Percentiles rank a stretch among this genome's conserved stretches.
Conservation (phyloP, 2,888 invertebrate genomes). For the Acleris literana region DNA sequence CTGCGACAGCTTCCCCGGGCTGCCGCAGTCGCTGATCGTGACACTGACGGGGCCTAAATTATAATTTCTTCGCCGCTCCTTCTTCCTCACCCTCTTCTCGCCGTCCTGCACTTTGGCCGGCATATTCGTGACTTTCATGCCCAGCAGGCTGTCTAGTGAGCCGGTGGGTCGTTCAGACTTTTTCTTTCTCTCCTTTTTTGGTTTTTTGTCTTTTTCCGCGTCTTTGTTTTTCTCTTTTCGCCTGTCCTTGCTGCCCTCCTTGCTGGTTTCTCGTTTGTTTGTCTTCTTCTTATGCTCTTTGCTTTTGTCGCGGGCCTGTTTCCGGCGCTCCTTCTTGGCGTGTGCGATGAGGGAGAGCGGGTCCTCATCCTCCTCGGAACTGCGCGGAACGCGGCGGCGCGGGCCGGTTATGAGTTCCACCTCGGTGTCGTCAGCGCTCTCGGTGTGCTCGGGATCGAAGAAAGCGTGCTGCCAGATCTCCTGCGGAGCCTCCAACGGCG, state of each 20-base stretch:
- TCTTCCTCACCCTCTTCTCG: constrained; percentile 34
- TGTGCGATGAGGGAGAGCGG: constrained; percentile 62
- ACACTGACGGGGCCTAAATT: constrained; percentile 34
- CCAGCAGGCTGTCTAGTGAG: constrained; percentile 59
- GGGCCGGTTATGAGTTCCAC: constrained; percentile 41
- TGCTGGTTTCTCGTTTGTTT: constrained; percentile 34
- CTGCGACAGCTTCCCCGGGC: constrained; percentile 59
- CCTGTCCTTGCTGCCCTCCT: constrained; percentile 33
- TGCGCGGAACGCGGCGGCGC: neutral
- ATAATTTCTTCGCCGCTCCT: constrained; percentile 27
- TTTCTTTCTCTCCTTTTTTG: constrained; percentile 44
- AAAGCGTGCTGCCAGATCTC: constrained; percentile 59
- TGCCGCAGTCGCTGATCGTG: constrained; percentile 60
- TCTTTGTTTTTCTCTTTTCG: constrained; percentile 42
- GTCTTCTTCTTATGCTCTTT: constrained; percentile 46
- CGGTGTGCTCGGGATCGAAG: constrained; percentile 50
- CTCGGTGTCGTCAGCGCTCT: constrained; percentile 49
- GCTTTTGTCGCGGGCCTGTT: constrained; percentile 66
- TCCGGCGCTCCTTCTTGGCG: constrained; percentile 55
- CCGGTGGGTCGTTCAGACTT: constrained; percentile 40
- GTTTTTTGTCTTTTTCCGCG: constrained; percentile 45
- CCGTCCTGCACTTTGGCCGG: constrained; percentile 19
- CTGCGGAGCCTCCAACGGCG: constrained; percentile 65
- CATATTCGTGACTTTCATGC: constrained; percentile 59
- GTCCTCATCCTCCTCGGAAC: constrained; percentile 60